These are phyloP conservation scores for Microctenopoma steveboyesi DNA, from an alignment of 2,797 vertebrate genomes.

Conservation along the genomic window DNA sequence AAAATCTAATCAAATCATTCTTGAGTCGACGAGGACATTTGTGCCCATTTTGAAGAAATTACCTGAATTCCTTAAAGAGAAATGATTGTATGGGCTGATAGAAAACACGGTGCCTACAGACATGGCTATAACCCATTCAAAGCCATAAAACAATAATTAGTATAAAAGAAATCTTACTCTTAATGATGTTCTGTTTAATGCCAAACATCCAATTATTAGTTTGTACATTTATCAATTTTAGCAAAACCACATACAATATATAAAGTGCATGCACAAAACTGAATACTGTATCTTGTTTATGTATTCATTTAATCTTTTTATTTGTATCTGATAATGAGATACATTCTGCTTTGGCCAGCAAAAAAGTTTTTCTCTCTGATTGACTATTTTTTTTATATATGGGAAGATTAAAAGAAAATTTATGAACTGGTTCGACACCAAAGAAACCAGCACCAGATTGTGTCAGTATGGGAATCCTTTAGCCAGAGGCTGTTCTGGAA, in stretches of 20 bases:
- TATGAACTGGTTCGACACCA: slow-evolving; percentile 65
- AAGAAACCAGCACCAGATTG: slow-evolving; percentile 55
- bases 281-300: neutral
- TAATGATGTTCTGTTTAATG: neutral
- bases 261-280: neutral
- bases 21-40: too few species aligned
- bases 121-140: too few species aligned
- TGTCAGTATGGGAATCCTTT: slow-evolving; percentile 64
- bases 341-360: slow-evolving; percentile 36
- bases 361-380: slow-evolving; percentile 55
- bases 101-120: too few species aligned
- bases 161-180: slow-evolving; percentile 6
- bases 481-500: slow-evolving; percentile 70
- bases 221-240: slow-evolving; percentile 22
- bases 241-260: too few species aligned
- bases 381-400: slow-evolving; percentile 48
- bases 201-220: slow-evolving; percentile 7
- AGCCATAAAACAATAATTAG: neutral
- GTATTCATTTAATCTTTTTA: slow-evolving; percentile 15
- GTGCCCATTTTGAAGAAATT: too few species aligned
- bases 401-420: slow-evolving; percentile 61
- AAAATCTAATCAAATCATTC: too few species aligned
- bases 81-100: too few species aligned
- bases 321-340: slow-evolving; percentile 30
- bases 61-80: too few species aligned